Percentiles rank a stretch among this genome's conserved stretches.
phyloP scores from a whole-genome alignment of 2,888 invertebrate genomes.

The Agonum fuliginosum region DNA sequence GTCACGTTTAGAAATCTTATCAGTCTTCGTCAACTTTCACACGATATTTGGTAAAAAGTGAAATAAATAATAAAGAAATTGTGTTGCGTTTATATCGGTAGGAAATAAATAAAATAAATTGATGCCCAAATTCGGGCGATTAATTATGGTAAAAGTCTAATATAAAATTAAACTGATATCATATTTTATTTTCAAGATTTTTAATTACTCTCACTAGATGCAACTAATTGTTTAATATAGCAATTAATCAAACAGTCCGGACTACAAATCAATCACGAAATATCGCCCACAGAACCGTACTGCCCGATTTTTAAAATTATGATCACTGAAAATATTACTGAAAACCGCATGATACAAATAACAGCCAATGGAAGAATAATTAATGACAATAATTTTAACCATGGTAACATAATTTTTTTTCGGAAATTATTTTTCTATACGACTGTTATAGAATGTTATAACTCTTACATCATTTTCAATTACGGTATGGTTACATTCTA shows the following conservation, averaged over 20 bases:
- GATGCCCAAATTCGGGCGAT: conserved; percentile 3
- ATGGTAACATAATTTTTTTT: too few relatives aligned
- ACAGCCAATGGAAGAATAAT: too few relatives aligned
- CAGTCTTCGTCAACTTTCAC: neutral
- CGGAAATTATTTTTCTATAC: too few relatives aligned
- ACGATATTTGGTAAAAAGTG: neutral
- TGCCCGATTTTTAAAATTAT: too few relatives aligned
- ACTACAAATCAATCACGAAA: conserved; percentile 58
- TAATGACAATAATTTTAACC: too few relatives aligned
- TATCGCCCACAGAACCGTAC: conserved; percentile 58
- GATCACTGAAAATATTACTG: too few relatives aligned
- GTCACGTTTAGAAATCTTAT: conserved; percentile 31
- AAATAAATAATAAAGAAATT: too few relatives aligned
- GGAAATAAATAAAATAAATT: conserved; percentile 37
- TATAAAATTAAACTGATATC: conserved; percentile 35
- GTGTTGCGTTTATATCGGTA: too few relatives aligned
- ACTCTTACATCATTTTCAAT: too few relatives aligned
- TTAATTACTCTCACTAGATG: conserved; percentile 60
- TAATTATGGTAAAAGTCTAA: conserved; percentile 13
- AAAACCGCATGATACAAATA: too few relatives aligned
- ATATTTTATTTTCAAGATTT: conserved; percentile 61
- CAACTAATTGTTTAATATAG: conserved; percentile 62
- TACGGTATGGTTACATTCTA: too few relatives aligned
- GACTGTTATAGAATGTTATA: too few relatives aligned
- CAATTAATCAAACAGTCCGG: conserved; percentile 61